Evolutionary conservation across 2,888 invertebrate genomes (phyloP), one percentile per base, ranked within the genome.

Genomic region (Stenodema calcarata): DNA sequence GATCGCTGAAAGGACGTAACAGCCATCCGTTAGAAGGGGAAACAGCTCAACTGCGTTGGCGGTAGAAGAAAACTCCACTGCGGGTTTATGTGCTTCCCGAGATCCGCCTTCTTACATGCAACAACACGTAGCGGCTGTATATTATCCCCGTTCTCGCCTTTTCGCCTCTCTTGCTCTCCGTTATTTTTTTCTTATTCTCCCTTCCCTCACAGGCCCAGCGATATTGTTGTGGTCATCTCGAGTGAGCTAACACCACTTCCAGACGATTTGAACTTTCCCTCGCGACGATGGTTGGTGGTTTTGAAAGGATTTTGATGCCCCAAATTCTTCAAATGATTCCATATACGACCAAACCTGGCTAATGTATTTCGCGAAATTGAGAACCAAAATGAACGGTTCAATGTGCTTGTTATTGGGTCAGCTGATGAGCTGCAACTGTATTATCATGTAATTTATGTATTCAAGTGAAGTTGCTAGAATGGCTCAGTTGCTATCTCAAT

Each of bases 21-120:
- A 62, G 23, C 62, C 23, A 62, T 62, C 62, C 62, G 23, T 62
- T 62, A 18, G 18, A 18, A 23, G 62, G 62, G 27, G 18, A 23
- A 27, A 62, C n/a, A 50, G 50, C 50, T 16, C 50, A n/a, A n/a
- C n/a, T 16, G 50, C n/a, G 4, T 6, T 11, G 50, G n/a, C n/a
- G 6, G 50, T n/a, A 50, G 50, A 50, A 50, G 50, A n/a, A 44
- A 50, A 16, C n/a, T 50, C 50, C 50, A 62, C 62, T 62, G 62
- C 62, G 62, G 62, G 62, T 62, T 62, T 62, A 62, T 62, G 62
- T 62, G 62, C 62, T 62, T 62, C 62, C 27, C 44, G 18, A 44
- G 78, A 78, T 78, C 78, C 80, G 80, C 80, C 80, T 47, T 80
- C 54, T 80, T 80, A 80, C 50, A 80, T 80, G 80, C 80, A 50